phyloP scores from a whole-genome alignment of 2,113 vertebrate species.

The Heptranchias perlo region DNA sequence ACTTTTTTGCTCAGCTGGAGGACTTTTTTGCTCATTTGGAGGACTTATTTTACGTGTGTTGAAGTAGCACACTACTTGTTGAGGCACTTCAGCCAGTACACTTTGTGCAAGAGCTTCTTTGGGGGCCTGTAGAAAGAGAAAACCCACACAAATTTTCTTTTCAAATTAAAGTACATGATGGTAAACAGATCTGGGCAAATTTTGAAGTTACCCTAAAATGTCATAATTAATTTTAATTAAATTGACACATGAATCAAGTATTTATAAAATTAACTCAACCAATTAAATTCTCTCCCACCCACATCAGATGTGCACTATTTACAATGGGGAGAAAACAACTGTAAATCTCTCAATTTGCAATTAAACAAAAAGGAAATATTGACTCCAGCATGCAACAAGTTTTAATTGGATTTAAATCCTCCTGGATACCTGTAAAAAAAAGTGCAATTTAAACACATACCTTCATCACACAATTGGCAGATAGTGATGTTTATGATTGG shows the following conservation, averaged over 20 bases:
- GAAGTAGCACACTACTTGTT: conserved; percentile 79
- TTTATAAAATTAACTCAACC: not conserved
- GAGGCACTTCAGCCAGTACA: conserved; percentile 83
- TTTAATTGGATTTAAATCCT: not conserved
- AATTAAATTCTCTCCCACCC: not conserved
- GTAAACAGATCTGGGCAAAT: not conserved
- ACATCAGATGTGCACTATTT: not conserved
- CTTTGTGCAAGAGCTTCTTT: conserved; percentile 66
- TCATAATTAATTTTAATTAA: not conserved
- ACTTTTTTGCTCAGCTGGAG: not conserved
- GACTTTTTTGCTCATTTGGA: not conserved
- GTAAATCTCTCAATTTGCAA: not conserved
- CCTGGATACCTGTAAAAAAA: not conserved
- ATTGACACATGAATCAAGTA: not conserved
- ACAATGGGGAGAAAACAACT: not conserved
- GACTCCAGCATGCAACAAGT: not conserved
- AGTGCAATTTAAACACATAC: not conserved
- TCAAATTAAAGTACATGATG: not conserved
- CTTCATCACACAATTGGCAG: too few species aligned
- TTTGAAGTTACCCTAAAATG: not conserved
- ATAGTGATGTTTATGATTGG: not conserved
- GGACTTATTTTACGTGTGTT: conserved; percentile 55
- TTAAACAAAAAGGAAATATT: not conserved
- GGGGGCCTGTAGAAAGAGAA: conserved; percentile 64
- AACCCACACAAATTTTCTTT: not conserved